Conservation (phyloP, 2,888 invertebrate species). For the Anaspis maculata region DNA sequence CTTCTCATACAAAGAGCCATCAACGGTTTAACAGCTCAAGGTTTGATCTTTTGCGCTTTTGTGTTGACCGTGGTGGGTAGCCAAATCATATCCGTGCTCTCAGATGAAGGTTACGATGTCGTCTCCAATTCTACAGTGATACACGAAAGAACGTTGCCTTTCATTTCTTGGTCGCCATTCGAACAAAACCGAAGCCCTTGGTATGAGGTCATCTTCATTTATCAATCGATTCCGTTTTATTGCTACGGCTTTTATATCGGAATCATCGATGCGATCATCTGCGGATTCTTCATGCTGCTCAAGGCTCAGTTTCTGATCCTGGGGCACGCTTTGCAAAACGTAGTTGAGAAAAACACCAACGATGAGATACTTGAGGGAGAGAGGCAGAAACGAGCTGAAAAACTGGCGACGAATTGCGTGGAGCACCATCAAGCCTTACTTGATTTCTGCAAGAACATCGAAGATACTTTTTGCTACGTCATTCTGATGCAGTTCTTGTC, state of each 20-base stretch:
- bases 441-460: slow-evolving; percentile 12
- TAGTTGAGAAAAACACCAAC: neutral
- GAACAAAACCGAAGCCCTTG: slow-evolving; percentile 9
- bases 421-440: slow-evolving; percentile 12
- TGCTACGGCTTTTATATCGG: slow-evolving; percentile 12
- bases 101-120: slow-evolving; percentile 2
- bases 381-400: no score
- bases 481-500: slow-evolving; percentile 16
- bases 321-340: slow-evolving; percentile 3
- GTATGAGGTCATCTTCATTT: slow-evolving; percentile 8
- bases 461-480: slow-evolving; percentile 11
- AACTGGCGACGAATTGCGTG: slow-evolving; percentile 9
- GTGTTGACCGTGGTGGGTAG: neutral
- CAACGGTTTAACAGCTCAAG: slow-evolving; percentile 7
- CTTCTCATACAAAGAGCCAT: slow-evolving; percentile 8
- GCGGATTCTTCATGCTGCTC: slow-evolving; percentile 11
- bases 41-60: slow-evolving; percentile 6
- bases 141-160: slow-evolving; percentile 8
- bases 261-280: slow-evolving; percentile 9
- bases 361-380: neutral
- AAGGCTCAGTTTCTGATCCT: slow-evolving; percentile 13
- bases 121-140: slow-evolving; percentile 4
- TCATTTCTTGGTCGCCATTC: slow-evolving; percentile 10
- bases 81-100: slow-evolving; percentile 1
- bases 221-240: slow-evolving; percentile 6